Conservation (phyloP, 2,113 vertebrate genomes). For the Toxotes jaculatrix region DNA sequence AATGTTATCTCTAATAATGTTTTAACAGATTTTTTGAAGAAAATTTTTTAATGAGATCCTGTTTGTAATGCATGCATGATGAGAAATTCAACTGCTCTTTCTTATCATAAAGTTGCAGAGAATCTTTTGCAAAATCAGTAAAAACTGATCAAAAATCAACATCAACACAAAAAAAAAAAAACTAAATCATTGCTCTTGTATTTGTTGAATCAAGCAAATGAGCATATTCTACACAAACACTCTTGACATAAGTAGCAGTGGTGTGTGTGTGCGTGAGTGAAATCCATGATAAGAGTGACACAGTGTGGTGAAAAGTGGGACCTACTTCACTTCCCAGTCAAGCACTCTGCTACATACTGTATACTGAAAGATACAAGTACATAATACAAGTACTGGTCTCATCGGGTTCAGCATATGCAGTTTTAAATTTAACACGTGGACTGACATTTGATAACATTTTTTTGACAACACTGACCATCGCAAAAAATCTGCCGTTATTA, state of each 20-base stretch:
- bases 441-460: background rate
- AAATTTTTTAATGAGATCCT: background rate
- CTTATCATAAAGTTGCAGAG: background rate
- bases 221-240: background rate
- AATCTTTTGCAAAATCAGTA: background rate
- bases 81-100: background rate
- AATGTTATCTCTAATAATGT: background rate
- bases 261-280: background rate
- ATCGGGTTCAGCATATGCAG: background rate
- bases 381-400: background rate
- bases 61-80: background rate
- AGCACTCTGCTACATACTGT: background rate
- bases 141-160: background rate
- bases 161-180: too few species aligned
- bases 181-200: background rate
- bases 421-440: background rate
- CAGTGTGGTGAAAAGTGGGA: slow-evolving; percentile 70
- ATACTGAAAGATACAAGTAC: background rate
- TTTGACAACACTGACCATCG: background rate
- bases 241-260: background rate
- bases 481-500: background rate
- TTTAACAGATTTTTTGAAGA: background rate
- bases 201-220: background rate
- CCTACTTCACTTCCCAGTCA: background rate
- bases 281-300: slow-evolving; percentile 67